Evolutionary conservation across 2,113 vertebrate genomes (phyloP).

Genomic region (Eudyptes chrysolophus): DNA sequence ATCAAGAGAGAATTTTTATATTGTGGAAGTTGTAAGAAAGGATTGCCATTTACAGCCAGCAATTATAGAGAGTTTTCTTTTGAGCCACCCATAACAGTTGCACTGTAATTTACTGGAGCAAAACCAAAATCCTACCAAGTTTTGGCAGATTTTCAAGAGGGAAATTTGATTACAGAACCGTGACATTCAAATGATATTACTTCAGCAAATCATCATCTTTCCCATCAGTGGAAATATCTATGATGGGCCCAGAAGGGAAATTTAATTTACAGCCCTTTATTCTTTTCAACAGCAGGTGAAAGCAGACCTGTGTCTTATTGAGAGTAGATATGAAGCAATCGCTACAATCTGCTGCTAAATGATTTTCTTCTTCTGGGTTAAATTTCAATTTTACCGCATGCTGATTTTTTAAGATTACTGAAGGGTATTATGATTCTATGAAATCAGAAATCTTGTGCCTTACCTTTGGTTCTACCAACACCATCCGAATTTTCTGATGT

Average conservation of each 20-base stretch:
- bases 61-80: not conserved
- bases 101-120: not conserved
- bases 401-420: not conserved
- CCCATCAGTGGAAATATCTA: not conserved
- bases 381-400: not conserved
- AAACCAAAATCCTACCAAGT: not conserved
- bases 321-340: not conserved
- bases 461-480: conserved; percentile 91
- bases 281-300: not conserved
- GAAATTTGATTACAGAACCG: not conserved
- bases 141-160: not conserved
- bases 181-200: not conserved
- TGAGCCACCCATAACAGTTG: not conserved
- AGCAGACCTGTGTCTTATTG: not conserved
- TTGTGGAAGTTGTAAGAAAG: not conserved
- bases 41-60: not conserved
- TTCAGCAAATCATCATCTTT: not conserved
- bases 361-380: not conserved
- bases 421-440: not conserved
- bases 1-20: not conserved
- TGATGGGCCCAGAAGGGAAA: not conserved
- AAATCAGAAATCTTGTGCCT: not conserved
- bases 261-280: not conserved
- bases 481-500: conserved; percentile 97
- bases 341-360: not conserved